Evolutionary conservation across 2,888 invertebrate genomes (phyloP).

Genomic region (Tetragnatha montana): DNA sequence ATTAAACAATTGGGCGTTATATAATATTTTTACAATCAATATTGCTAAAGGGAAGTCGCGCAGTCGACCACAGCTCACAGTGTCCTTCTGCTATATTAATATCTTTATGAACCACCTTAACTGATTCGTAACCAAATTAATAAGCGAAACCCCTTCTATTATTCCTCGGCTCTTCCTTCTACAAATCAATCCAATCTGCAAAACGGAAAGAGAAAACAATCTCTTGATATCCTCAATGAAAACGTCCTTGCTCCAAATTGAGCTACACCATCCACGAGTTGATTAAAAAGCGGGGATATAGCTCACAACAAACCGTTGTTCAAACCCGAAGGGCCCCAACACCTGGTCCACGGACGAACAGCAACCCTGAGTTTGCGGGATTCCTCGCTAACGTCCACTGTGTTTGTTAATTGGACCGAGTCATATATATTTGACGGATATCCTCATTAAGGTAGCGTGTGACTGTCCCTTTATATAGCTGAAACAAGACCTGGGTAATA

Average conservation of each 20-base stretch:
- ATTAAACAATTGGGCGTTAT: too few species aligned
- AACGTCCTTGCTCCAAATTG: constrained; percentile 20
- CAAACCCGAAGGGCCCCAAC: background rate
- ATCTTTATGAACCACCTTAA: too few species aligned
- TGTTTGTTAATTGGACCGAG: constrained; percentile 43
- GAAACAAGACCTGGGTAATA: background rate
- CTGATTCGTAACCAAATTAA: too few species aligned
- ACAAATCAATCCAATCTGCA: background rate
- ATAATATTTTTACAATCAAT: too few species aligned
- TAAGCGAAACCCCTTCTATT: too few species aligned
- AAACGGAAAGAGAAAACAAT: background rate
- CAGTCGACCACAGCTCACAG: too few species aligned
- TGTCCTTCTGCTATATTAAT: too few species aligned
- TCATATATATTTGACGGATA: constrained; percentile 32
- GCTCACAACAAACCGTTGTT: background rate
- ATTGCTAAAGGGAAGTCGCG: too few species aligned
- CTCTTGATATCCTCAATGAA: background rate
- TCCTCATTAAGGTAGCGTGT: constrained; percentile 35
- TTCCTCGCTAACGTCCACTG: background rate
- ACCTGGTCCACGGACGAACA: constrained; percentile 27
- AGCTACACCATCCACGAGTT: background rate
- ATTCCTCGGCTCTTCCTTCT: too few species aligned
- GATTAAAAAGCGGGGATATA: background rate
- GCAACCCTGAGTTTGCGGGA: constrained; percentile 31
- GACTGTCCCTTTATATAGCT: constrained; percentile 24